These are phyloP conservation scores for Cataglyphis altisquamis DNA, from an alignment of 2,888 invertebrate genomes.

Conservation along the genomic window DNA sequence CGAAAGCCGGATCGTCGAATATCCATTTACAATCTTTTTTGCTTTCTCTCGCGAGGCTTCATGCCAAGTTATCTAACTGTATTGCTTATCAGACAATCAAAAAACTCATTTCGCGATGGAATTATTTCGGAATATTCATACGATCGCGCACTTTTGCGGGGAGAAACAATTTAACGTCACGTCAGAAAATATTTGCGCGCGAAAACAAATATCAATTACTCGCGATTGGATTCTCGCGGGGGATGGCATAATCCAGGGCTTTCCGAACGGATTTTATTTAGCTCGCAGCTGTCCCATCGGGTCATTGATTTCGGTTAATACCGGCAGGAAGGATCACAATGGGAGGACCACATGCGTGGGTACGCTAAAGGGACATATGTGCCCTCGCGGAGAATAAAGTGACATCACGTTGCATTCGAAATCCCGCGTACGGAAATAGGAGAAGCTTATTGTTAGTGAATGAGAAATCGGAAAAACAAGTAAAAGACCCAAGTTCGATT, in stretches of 20 bases:
- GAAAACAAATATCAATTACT: slow-evolving; percentile 61
- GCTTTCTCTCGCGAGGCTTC: slow-evolving; percentile 1
- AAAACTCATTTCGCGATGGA: slow-evolving; percentile 13
- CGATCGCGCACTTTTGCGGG: background rate
- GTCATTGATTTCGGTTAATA: slow-evolving; percentile 78
- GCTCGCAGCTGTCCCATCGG: slow-evolving; percentile 76
- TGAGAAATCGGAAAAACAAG: background rate
- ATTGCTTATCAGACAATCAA: slow-evolving; percentile 28
- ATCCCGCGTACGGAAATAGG: slow-evolving; percentile 61
- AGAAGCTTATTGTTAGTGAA: background rate
- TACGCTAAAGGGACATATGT: slow-evolving; percentile 68
- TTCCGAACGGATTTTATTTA: slow-evolving; percentile 66
- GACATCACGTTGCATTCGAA: slow-evolving; percentile 72
- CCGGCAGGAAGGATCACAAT: slow-evolving; percentile 73
- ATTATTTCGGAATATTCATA: slow-evolving; percentile 14
- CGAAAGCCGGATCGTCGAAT: slow-evolving; percentile 36
- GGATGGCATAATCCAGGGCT: slow-evolving; percentile 54
- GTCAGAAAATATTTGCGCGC: slow-evolving; percentile 36
- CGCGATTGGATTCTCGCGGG: slow-evolving; percentile 44
- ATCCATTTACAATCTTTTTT: slow-evolving; percentile 52
- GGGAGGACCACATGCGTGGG: slow-evolving; percentile 67
- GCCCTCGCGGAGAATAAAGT: slow-evolving; percentile 58
- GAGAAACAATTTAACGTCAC: slow-evolving; percentile 15
- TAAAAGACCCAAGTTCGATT: background rate
- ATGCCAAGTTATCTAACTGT: slow-evolving; percentile 28